These are phyloP conservation scores for Saturnia pavonia DNA, from an alignment of 2,888 invertebrate genomes.

Conservation along the genomic window DNA sequence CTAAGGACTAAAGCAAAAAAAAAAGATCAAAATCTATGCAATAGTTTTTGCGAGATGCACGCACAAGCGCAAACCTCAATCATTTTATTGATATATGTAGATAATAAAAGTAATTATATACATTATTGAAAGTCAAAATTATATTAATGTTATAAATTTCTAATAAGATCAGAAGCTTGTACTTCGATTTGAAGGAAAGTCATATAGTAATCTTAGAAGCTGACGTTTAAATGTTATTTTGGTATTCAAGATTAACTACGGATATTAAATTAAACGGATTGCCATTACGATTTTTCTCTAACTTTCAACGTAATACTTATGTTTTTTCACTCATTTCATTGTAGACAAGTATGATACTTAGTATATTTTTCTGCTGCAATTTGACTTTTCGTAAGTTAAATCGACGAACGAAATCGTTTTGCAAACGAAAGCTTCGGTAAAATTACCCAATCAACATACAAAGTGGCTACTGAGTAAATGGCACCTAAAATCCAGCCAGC, in stretches of 20 bases:
- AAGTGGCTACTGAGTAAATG: constrained; percentile 62
- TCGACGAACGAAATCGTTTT: constrained; percentile 50
- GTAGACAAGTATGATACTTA: constrained; percentile 1
- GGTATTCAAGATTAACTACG: background rate
- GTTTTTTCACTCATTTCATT: constrained; percentile 13
- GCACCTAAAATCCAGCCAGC: constrained; percentile 54
- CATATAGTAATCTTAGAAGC: background rate
- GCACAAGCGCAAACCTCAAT: no score
- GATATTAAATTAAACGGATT: background rate
- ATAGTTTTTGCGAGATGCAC: no score
- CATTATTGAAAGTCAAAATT: no score
- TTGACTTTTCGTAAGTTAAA: constrained; percentile 35
- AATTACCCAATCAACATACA: constrained; percentile 72
- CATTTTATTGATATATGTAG: no score
- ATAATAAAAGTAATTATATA: no score
- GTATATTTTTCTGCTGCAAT: constrained; percentile 21
- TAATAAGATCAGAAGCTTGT: background rate
- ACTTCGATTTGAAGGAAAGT: background rate
- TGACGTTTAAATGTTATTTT: background rate
- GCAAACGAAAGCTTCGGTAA: constrained; percentile 52
- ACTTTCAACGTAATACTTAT: background rate
- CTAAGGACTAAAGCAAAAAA: no score
- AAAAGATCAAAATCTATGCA: no score
- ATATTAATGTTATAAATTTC: no score
- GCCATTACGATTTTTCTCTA: background rate